Evolutionary conservation across 2,797 vertebrate species (phyloP).

Genomic region (Silurus lanzhouensis): DNA sequence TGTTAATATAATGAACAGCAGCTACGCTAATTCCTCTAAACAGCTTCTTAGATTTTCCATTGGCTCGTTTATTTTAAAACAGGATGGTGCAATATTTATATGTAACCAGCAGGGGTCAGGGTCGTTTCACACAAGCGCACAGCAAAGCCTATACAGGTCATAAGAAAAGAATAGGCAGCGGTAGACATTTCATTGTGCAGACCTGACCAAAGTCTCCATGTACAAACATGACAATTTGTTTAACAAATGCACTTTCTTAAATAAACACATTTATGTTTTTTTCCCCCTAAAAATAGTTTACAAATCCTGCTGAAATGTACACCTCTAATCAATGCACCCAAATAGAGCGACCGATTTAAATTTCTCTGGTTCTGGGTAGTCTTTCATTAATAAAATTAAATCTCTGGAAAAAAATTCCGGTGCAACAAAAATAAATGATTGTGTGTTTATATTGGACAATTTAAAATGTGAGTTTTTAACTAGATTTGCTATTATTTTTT

Average conservation of each 20-base stretch:
- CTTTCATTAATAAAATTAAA: not conserved
- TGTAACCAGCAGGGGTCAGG: constrained; percentile 35
- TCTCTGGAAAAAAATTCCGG: not conserved
- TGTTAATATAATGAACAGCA: too few relatives aligned
- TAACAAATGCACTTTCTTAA: not conserved
- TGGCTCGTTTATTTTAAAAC: not conserved
- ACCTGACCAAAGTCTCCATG: not conserved
- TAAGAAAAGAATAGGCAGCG: not conserved
- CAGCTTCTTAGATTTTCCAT: not conserved
- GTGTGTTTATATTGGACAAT: too few relatives aligned
- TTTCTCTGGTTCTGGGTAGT: not conserved
- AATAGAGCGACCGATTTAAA: not conserved
- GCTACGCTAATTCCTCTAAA: too few relatives aligned
- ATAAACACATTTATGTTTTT: not conserved
- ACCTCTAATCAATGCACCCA: not conserved
- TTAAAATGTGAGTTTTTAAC: too few relatives aligned
- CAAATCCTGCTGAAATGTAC: not conserved
- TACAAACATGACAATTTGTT: not conserved
- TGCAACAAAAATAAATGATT: not conserved
- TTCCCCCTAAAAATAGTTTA: not conserved
- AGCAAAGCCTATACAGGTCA: not conserved
- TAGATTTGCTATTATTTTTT: not conserved
- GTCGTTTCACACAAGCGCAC: not conserved
- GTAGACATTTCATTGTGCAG: not conserved
- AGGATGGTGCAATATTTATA: too few relatives aligned